These are phyloP conservation scores for Galeruca laticollis DNA, from an alignment of 2,888 invertebrate genomes.

Conservation along the genomic window DNA sequence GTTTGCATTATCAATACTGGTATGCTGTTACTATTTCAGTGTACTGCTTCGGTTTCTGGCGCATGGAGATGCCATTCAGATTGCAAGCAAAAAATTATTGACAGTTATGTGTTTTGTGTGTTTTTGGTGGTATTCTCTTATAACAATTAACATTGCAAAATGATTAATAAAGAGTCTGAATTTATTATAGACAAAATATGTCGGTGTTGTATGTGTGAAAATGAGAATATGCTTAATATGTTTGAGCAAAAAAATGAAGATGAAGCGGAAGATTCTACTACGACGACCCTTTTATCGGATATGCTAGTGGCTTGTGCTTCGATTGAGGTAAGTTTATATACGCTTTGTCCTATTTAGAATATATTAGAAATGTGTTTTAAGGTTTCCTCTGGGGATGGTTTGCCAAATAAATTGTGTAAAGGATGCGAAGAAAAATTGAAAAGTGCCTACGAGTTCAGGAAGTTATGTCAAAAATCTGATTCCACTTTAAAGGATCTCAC, in stretches of 20 bases:
- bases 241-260: slow-evolving; percentile 60
- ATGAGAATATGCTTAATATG: slow-evolving; percentile 62
- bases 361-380: slow-evolving; percentile 45
- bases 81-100: slow-evolving; percentile 28
- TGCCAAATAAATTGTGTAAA: slow-evolving; percentile 62
- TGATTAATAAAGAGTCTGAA: slow-evolving; percentile 57
- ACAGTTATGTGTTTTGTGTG: slow-evolving; percentile 34
- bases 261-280: slow-evolving; percentile 54
- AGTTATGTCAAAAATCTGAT: slow-evolving; percentile 65
- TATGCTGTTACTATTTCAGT: neutral
- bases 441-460: slow-evolving; percentile 63
- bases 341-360: slow-evolving; percentile 16
- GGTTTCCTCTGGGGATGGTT: slow-evolving; percentile 62
- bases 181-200: slow-evolving; percentile 64
- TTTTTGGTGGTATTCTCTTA: slow-evolving; percentile 28
- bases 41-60: slow-evolving; percentile 13
- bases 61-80: slow-evolving; percentile 16
- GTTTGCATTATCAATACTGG: neutral
- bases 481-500: slow-evolving; percentile 58
- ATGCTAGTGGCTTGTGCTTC: slow-evolving; percentile 66
- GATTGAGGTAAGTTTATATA: slow-evolving; percentile 60
- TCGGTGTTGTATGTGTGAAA: slow-evolving; percentile 64
- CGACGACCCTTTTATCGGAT: slow-evolving; percentile 61
- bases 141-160: slow-evolving; percentile 46
- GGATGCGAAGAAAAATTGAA: slow-evolving; percentile 63